These are phyloP conservation scores for Thamnaconus septentrionalis DNA, from an alignment of 2,113 vertebrate genomes.

Conservation along the genomic window DNA sequence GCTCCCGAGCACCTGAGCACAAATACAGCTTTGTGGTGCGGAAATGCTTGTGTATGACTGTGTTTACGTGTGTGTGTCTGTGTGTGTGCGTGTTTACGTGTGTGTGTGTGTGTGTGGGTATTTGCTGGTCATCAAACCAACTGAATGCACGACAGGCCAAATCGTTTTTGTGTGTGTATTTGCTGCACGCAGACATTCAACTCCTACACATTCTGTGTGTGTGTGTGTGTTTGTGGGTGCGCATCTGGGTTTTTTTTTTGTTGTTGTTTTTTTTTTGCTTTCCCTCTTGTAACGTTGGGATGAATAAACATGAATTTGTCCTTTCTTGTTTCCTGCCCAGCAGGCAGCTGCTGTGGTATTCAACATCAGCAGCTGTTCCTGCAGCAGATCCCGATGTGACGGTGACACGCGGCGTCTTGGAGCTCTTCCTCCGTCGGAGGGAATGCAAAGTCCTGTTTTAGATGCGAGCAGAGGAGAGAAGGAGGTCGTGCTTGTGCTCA, in stretches of 20 bases:
- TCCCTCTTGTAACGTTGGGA: constrained; percentile 16
- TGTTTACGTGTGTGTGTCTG: neutral
- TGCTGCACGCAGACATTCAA: too few species aligned
- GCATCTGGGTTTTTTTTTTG: too few species aligned
- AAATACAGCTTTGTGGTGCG: constrained; percentile 19
- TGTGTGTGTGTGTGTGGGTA: neutral
- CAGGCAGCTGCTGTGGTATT: constrained; percentile 22
- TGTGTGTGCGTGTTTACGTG: too few species aligned
- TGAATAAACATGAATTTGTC: constrained; percentile 54
- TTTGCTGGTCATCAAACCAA: too few species aligned
- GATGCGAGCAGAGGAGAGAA: neutral
- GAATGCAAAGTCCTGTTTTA: constrained; percentile 1
- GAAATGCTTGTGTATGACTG: constrained; percentile 9
- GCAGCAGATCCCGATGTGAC: constrained; percentile 33
- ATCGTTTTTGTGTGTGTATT: too few species aligned
- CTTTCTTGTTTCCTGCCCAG: constrained; percentile 42
- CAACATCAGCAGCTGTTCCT: constrained; percentile 41
- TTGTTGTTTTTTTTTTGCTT: neutral
- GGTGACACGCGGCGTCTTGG: constrained; percentile 5
- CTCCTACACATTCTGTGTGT: neutral
- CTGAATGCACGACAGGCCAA: too few species aligned
- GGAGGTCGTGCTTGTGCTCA: too few species aligned
- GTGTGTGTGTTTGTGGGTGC: neutral
- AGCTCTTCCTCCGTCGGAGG: neutral
- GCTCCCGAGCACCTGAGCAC: constrained; percentile 32